A percentile compares a stretch with the other conserved stretches of the same genome.
phyloP scores from a whole-genome alignment of 2,797 vertebrate species.

The Phrynocephalus vlangalii region DNA sequence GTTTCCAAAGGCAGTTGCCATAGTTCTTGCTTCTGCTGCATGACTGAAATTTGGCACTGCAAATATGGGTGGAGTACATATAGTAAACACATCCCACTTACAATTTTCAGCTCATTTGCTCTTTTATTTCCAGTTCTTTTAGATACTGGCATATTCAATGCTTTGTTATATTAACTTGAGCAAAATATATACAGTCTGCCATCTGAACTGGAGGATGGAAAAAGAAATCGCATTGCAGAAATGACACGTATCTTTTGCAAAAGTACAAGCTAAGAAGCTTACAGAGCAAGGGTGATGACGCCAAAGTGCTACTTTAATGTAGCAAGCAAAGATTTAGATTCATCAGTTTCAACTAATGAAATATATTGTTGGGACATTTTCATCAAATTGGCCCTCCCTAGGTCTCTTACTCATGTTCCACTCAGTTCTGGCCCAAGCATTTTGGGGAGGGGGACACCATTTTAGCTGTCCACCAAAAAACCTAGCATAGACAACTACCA shows the following conservation, averaged over 20 bases:
- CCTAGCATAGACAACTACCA: slow-evolving; percentile 54
- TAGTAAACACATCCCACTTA: not conserved
- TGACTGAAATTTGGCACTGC: not conserved
- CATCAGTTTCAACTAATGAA: not conserved
- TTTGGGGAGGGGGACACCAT: no score
- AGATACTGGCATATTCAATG: not conserved
- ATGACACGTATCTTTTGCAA: not conserved
- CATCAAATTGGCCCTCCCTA: not conserved
- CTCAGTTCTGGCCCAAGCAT: not conserved
- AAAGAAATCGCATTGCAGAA: not conserved
- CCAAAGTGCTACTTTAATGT: not conserved
- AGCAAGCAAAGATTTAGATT: not conserved
- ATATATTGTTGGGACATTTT: not conserved
- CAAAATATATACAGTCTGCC: not conserved
- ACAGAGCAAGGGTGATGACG: not conserved
- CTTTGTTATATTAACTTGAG: not conserved
- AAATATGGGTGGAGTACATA: not conserved
- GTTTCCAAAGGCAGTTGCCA: not conserved
- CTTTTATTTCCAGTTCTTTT: not conserved
- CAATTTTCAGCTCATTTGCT: not conserved
- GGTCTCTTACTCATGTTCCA: not conserved
- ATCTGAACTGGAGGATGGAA: not conserved
- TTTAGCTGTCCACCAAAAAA: not conserved
- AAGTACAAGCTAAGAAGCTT: not conserved
- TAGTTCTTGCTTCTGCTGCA: not conserved